Conservation (phyloP, 2,113 vertebrate genomes). For the Monopterus albus region DNA sequence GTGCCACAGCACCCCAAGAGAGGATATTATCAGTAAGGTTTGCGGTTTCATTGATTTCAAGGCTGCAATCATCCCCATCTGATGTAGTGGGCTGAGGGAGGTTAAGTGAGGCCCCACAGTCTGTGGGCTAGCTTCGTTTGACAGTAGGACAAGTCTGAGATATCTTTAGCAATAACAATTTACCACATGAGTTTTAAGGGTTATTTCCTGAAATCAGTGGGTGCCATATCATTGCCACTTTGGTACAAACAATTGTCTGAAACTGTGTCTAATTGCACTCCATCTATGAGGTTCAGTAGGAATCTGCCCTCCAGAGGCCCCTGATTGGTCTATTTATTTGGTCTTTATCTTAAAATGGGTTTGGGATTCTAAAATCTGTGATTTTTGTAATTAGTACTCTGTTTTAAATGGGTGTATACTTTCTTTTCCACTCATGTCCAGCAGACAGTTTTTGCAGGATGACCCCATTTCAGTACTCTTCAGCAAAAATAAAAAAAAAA, state of each 20-base stretch:
- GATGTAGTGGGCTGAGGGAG: constrained; percentile 77
- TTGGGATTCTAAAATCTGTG: not conserved
- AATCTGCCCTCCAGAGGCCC: not conserved
- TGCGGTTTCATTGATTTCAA: constrained; percentile 83
- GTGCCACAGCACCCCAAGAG: constrained; percentile 62
- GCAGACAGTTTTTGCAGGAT: constrained; percentile 43
- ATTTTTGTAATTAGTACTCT: constrained; percentile 8
- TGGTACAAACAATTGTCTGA: constrained; percentile 5
- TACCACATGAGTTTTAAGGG: constrained; percentile 6
- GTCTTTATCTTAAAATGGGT: not conserved
- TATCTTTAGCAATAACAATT: constrained; percentile 37
- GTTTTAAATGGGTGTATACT: constrained; percentile 26
- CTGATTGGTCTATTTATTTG: constrained; percentile 13
- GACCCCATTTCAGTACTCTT: constrained; percentile 66
- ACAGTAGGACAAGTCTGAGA: constrained; percentile 57
- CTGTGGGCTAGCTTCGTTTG: constrained; percentile 43
- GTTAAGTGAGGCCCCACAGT: constrained; percentile 62
- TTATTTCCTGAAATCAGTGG: constrained; percentile 34
- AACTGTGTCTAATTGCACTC: not conserved
- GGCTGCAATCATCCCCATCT: constrained; percentile 80
- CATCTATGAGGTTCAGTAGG: not conserved
- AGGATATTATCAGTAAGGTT: constrained; percentile 80
- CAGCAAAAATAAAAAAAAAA: constrained; percentile 57
- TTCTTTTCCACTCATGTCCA: constrained; percentile 37
- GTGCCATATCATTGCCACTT: constrained; percentile 13